Evolutionary conservation across 2,113 vertebrate genomes (phyloP).

Genomic region (Penelope pileata): DNA sequence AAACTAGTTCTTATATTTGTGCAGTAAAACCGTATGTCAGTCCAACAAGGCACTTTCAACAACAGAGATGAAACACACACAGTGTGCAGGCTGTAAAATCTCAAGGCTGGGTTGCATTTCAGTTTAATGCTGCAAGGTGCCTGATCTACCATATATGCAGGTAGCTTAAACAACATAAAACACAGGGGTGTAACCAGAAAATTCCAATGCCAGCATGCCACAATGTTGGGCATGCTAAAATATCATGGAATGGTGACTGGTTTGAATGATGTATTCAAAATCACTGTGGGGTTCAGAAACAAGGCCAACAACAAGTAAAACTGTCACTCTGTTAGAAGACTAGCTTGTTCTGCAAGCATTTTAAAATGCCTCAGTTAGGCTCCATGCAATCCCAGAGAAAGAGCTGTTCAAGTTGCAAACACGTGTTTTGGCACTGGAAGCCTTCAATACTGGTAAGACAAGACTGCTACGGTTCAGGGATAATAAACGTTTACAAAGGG

Average conservation of each 20-base stretch:
- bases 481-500: constrained; percentile 23
- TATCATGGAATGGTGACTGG: not conserved
- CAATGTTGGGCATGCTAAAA: not conserved
- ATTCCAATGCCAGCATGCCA: not conserved
- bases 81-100: not conserved
- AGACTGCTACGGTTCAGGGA: not conserved
- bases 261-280: not conserved
- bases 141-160: not conserved
- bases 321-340: not conserved
- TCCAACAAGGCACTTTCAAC: not conserved
- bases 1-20: not conserved
- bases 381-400: not conserved
- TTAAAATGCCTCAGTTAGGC: not conserved
- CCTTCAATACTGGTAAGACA: not conserved
- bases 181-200: not conserved
- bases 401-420: not conserved
- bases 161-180: not conserved
- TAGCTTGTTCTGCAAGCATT: not conserved
- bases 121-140: not conserved
- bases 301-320: not conserved
- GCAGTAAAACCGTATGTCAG: not conserved
- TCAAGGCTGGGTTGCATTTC: not conserved
- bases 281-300: not conserved
- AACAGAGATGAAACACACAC: not conserved
- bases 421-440: not conserved